Base-by-base conservation (phyloP, 2,888 invertebrate species). In the Orthonevra nobilis region DNA sequence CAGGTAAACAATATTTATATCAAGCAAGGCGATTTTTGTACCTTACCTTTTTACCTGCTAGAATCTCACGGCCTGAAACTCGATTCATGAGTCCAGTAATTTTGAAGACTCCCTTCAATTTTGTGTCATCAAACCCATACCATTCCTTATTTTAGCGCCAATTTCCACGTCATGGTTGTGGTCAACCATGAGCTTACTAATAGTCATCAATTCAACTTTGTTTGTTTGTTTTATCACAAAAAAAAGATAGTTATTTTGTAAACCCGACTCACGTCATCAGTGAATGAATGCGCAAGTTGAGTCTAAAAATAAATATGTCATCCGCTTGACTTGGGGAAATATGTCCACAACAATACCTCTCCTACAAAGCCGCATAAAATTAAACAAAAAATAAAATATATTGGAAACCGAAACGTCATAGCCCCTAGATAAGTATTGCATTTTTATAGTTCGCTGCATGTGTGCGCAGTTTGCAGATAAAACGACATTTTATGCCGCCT, bases 251-350 rank as follows among this genome's bases (percentile, higher is more conserved):
- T 26, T 10, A 7, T 19, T 19, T 63, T 63, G 48, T 40, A 26
- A 36, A 20, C 28, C 36, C 38, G 23, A 12, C 34, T 52, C 54
- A 54, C 64, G 52, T 52, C 64, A 64, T 44, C 52, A 44, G 15
- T 20, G n/a, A 26, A 19, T 52, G 36, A 15, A 42, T 20, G 20
- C 17, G 15, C 52, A 52, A 42, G 19, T 54, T 40, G 23, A 64
- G 30, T 64, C 52, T 44, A 42, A 64, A 64, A 64, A 64, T 64
- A 64, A 54, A 54, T 64, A 64, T 64, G 64, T 61, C 61, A 61
- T 50, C 48, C 40, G 61, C 48, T 12, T 46, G 46, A 2, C 15
- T 38, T 17, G 38, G 6, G 4, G 0, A 23, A 44, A 60, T 17
- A 3, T 46, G 12, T 10, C 15, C 17, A 10, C 1, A 60, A 46